A percentile compares a stretch with the other conserved stretches of the same genome.
These are phyloP conservation scores for Bilobella aurantiaca DNA, from an alignment of 1,140 invertebrate genomes.

Conservation along the genomic window DNA sequence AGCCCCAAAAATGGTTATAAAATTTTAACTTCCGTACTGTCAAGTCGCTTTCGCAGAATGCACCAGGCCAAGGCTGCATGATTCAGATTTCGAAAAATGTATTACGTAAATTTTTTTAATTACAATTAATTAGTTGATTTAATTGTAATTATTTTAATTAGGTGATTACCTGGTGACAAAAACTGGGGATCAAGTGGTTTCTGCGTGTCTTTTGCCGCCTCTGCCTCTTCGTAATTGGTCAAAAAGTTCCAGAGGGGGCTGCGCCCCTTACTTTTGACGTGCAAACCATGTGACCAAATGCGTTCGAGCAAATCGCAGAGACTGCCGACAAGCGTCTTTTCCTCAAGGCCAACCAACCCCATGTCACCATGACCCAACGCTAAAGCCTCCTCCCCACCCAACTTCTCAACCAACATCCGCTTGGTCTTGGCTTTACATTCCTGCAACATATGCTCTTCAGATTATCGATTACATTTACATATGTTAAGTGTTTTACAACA, in stretches of 20 bases:
- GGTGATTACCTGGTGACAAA: constrained; percentile 70
- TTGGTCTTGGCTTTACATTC: constrained; percentile 90
- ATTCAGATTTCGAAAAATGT: constrained; percentile 14
- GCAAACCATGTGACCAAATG: constrained; percentile 94
- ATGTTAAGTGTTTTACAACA: too few species aligned
- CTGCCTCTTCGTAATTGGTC: constrained; percentile 74
- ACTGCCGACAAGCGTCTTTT: constrained; percentile 93
- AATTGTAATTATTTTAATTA: constrained; percentile 19
- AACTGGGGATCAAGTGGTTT: constrained; percentile 68
- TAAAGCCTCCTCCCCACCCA: constrained; percentile 92
- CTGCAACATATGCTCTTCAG: too few species aligned
- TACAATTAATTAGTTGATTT: neutral
- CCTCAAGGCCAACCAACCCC: constrained; percentile 61
- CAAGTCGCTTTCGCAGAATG: constrained; percentile 73
- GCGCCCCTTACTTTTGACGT: constrained; percentile 83
- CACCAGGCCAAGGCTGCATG: constrained; percentile 76
- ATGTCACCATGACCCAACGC: constrained; percentile 61
- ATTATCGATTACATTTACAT: too few species aligned
- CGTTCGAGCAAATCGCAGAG: constrained; percentile 94
- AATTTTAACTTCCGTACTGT: constrained; percentile 56
- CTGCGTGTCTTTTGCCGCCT: constrained; percentile 61
- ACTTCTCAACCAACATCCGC: constrained; percentile 93
- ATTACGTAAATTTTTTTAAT: neutral
- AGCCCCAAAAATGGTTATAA: too few species aligned
- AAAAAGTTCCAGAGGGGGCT: constrained; percentile 91